Percentiles rank a stretch among this genome's conserved stretches.
These are phyloP conservation scores for Drosophila obscura DNA, from an alignment of 1,140 invertebrate genomes.

Conservation along the genomic window DNA sequence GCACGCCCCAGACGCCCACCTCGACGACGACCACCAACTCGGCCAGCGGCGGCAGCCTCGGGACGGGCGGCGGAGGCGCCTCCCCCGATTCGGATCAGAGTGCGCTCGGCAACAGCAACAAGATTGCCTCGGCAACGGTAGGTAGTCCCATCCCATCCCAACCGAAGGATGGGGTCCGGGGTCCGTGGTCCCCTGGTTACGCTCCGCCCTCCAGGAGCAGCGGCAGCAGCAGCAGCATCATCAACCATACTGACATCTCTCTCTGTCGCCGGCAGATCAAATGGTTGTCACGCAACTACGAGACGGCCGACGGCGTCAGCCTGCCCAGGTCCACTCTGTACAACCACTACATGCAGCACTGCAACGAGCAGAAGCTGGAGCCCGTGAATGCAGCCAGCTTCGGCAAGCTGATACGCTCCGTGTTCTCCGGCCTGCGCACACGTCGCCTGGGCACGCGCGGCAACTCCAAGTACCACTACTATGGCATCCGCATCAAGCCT, in stretches of 20 bases:
- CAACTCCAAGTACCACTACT: conserved; percentile 99
- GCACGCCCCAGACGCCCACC: conserved; percentile 88
- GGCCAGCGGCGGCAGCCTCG: conserved; percentile 84
- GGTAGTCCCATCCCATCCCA: conserved; percentile 84
- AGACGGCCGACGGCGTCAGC: conserved; percentile 98
- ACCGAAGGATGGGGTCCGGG: not conserved
- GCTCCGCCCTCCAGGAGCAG: conserved; percentile 12
- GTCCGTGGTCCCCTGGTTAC: not conserved
- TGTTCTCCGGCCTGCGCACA: conserved; percentile 97
- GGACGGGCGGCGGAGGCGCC: conserved; percentile 83
- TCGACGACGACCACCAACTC: conserved; percentile 85
- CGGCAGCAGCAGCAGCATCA: conserved; percentile 20
- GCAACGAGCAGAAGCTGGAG: conserved; percentile 96
- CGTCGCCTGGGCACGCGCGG: conserved; percentile 97
- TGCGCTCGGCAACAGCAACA: conserved; percentile 90
- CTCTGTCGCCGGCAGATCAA: conserved; percentile 89
- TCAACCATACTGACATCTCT: conserved; percentile 43
- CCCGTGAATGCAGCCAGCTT: conserved; percentile 99
- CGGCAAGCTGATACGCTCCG: conserved; percentile 98
- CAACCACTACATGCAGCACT: conserved; percentile 98
- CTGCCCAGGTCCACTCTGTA: conserved; percentile 98
- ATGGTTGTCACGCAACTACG: conserved; percentile 99
- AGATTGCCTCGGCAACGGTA: conserved; percentile 95
- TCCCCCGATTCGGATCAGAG: conserved; percentile 85
- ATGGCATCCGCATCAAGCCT: conserved; percentile 98